Base-by-base conservation (phyloP, 2,113 vertebrate genomes). In the Gymnarchus niloticus region DNA sequence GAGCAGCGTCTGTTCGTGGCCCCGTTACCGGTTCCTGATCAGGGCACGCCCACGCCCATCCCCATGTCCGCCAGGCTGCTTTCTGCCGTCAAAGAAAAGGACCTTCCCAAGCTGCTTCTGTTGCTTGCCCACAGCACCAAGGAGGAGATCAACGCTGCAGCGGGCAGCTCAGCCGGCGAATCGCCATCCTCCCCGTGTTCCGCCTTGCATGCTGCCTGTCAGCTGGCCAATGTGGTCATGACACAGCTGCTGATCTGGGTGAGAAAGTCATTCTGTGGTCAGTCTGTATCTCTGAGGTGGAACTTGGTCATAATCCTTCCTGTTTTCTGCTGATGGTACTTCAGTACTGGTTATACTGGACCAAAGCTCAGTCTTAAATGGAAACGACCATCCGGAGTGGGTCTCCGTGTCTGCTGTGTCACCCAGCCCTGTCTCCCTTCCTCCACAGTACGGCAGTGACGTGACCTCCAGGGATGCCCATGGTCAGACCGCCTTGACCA, bases 231-330 rank as follows among this genome's bases (percentile, higher is more conserved):
- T 0, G 97, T 96, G 0, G 98, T 99, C 84, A 96, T 98, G 94
- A 98, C 98, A 10, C 98, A 99, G 89, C 96, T 99, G 89, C 95
- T 99, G 82, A 88, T 99, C 88, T 99, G 98, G 98, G 98, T 98
- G 91, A 0, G 96, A 73, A 6, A 73, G 33, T 17, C 65, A 28
- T 17, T 73, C 33, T 19, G 6, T 82, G 80, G 44, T 78, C 76
- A 78, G 41, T 78, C 65, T 33, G 41, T 3, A 33, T 41, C 33
- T 73, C 37, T 33, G 41, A 33, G 41, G 33, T 73, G 33, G 23
- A 51, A 8, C 25, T 69, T 21, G 44, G 23, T 23, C 56, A 14
- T 4, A n/a, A n/a, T 57, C 54, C 52, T 3, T 41, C 10, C 78
- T 14, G 33, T 41, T 41, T 41, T 54, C 28, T 56, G 10, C 82